These are phyloP conservation scores for Micrastur ruficollis DNA, from an alignment of 2,797 vertebrate genomes.

Conservation along the genomic window DNA sequence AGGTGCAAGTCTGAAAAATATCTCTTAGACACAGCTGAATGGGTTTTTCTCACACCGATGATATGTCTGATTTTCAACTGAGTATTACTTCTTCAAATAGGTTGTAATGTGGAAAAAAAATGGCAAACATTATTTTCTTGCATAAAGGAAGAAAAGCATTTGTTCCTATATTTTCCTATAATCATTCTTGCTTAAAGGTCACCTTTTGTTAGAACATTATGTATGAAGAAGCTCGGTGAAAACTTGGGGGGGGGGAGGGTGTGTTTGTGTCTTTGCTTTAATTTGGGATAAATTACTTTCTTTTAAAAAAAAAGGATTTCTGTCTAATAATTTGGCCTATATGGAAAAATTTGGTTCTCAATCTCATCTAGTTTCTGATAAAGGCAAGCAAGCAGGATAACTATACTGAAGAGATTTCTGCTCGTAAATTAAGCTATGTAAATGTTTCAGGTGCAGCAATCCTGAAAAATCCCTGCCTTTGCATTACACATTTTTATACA, in stretches of 20 bases:
- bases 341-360: not conserved
- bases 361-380: not conserved
- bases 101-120: not conserved
- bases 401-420: not conserved
- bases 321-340: not conserved
- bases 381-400: not conserved
- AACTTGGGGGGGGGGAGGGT: not conserved
- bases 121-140: not conserved
- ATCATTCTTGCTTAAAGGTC: not conserved
- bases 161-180: not conserved
- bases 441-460: rapidly evolving
- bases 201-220: not conserved
- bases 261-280: not conserved
- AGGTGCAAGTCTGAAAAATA: not conserved
- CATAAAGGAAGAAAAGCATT: not conserved
- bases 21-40: not conserved
- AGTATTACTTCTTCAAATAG: not conserved
- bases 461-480: not conserved
- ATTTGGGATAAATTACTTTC: not conserved
- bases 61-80: not conserved
- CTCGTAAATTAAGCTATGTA: not conserved
- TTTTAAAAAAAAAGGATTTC: not conserved
- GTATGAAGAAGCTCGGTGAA: not conserved
- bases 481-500: not conserved
- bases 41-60: not conserved